Evolutionary conservation across 2,888 invertebrate species (phyloP), one percentile per base, ranked within the genome.

Genomic region (Meiosimyza decipiens): DNA sequence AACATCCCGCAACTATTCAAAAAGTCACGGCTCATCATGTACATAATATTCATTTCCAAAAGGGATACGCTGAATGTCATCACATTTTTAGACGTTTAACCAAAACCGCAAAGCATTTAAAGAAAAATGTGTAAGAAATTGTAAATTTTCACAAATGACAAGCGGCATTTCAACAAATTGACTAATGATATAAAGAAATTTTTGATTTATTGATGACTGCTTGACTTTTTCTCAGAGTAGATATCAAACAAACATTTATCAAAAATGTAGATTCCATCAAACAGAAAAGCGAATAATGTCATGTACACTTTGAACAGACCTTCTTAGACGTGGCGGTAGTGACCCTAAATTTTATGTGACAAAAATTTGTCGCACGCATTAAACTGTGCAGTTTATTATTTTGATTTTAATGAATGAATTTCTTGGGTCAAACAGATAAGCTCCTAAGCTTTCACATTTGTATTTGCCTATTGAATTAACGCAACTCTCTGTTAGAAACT

Each of bases 121-220:
- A 12, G 18, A 5, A 15, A 13, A 28, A 28, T 2, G 28, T 22
- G 6, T 67, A 47, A 9, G 40, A 40, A 40, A 40, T 9, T 40
- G 40, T 9, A 9, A 6, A 40, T 40, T 40, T 40, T 9, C 40
- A 40, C 40, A 40, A 9, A 18, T 51, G 57, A 13, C 54, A 22
- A 16, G 7, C 18, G 57, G 47, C 68, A 59, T 22, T 22, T 7
- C n/a, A 59, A 33, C 51, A 33, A 47, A 18, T n/a, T 67, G 67
- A 67, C 59, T 28, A 69, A 59, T 69, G 59, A 59, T 66, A 7
- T 9, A n/a, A 7, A 57, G 15, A 22, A 9, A 50, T 49, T 50
- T 59, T 49, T 59, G 68, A 69, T 69, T 69, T 69, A 69, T 69
- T 50, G 51, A 59, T 33, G 15, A 52, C 7, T 18, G 18, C 28